Evolutionary conservation across 2,113 vertebrate species (phyloP).

Genomic region (Lipotes vexillifer): DNA sequence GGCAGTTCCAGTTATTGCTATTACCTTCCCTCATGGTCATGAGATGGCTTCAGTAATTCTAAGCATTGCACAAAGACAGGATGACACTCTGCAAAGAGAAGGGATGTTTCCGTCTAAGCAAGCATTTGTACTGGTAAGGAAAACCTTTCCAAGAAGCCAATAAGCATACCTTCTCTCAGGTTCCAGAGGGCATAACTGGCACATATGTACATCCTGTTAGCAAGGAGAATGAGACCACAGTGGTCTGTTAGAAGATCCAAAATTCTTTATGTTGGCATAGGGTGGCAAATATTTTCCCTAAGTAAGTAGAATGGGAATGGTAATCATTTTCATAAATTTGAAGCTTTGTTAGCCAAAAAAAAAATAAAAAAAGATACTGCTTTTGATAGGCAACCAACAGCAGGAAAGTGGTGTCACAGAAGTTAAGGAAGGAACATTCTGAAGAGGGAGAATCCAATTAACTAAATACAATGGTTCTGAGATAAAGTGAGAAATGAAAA

Average conservation of each 20-base stretch:
- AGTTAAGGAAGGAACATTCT: not conserved
- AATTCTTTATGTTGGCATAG: not conserved
- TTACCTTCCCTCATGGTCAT: not conserved
- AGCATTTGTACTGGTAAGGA: not conserved
- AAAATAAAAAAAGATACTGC: not conserved
- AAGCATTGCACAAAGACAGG: not conserved
- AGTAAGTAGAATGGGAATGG: not conserved
- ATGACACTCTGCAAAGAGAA: not conserved
- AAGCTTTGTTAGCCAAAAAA: not conserved
- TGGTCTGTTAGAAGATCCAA: not conserved
- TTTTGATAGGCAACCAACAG: not conserved
- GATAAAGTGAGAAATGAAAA: not conserved
- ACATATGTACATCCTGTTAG: fast-evolving
- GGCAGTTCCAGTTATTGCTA: not conserved
- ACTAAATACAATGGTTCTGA: not conserved
- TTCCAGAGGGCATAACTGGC: not conserved
- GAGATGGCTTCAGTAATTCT: not conserved
- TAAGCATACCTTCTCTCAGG: not conserved
- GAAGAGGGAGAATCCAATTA: not conserved
- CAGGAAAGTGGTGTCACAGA: not conserved
- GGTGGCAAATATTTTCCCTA: not conserved
- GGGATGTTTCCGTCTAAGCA: fast-evolving
- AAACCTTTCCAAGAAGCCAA: not conserved
- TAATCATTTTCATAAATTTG: not conserved
- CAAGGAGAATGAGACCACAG: not conserved